Evolutionary conservation across 1,140 invertebrate species (phyloP).

Genomic region (Nasonia longicornis): DNA sequence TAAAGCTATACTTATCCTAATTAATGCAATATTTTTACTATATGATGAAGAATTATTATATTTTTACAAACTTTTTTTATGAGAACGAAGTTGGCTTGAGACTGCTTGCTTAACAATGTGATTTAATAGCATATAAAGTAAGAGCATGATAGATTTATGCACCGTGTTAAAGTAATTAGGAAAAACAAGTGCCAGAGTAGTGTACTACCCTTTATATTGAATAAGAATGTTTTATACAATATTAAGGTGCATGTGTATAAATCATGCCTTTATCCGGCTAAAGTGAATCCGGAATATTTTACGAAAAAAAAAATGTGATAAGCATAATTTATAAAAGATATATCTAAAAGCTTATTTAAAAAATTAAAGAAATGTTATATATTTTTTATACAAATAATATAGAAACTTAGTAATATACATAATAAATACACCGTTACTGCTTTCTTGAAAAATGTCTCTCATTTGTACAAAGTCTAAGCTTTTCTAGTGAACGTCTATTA

Average conservation of each 20-base stretch:
- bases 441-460: slow-evolving; percentile 1
- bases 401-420: not conserved
- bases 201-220: not conserved
- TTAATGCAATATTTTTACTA: slow-evolving; percentile 2
- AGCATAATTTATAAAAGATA: not conserved
- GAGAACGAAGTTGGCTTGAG: not conserved
- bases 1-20: not conserved
- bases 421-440: not conserved
- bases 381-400: not conserved
- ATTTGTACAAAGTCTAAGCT: slow-evolving; percentile 7
- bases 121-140: slow-evolving; percentile 12
- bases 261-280: not conserved
- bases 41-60: not conserved
- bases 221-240: slow-evolving; percentile 1
- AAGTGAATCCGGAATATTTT: not conserved
- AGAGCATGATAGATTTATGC: slow-evolving; percentile 5
- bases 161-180: not conserved
- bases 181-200: not conserved
- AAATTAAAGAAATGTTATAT: not conserved
- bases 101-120: slow-evolving; percentile 7
- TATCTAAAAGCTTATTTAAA: not conserved
- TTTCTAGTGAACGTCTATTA: slow-evolving; percentile 7
- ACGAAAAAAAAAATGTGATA: not conserved
- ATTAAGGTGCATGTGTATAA: slow-evolving; percentile 2
- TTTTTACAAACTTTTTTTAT: slow-evolving; percentile 14